Percentiles rank a stretch among this genome's conserved stretches.
phyloP scores from a whole-genome alignment of 2,888 invertebrate species.

The Drosophila multiciliata region DNA sequence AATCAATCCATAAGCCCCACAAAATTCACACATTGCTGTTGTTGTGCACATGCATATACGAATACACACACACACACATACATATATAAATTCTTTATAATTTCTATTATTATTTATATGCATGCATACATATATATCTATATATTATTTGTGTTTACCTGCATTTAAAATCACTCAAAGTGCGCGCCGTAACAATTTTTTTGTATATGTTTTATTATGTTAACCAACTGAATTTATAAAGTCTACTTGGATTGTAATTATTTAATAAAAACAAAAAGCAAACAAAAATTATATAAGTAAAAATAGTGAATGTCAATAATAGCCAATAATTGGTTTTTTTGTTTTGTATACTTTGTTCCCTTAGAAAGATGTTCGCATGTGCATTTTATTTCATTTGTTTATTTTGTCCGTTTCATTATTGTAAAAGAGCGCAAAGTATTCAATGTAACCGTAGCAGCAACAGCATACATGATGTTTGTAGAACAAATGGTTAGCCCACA shows the following conservation, averaged over 20 bases:
- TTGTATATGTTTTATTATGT: slow-evolving; percentile 59
- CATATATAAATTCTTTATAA: slow-evolving; percentile 40
- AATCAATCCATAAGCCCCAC: slow-evolving; percentile 20
- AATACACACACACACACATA: slow-evolving; percentile 12
- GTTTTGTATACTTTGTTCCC: slow-evolving; percentile 18
- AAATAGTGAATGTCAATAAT: slow-evolving; percentile 22
- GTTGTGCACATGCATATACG: slow-evolving; percentile 47
- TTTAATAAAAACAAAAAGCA: slow-evolving; percentile 29
- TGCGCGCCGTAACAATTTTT: slow-evolving; percentile 45
- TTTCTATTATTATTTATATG: slow-evolving; percentile 50
- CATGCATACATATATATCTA: slow-evolving; percentile 26
- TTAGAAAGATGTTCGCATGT: slow-evolving; percentile 36
- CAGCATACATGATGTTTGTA: slow-evolving; percentile 34
- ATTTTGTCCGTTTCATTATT: slow-evolving; percentile 30
- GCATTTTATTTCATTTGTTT: slow-evolving; percentile 18
- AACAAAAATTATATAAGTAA: slow-evolving; percentile 4
- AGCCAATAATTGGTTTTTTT: slow-evolving; percentile 12
- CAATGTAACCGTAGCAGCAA: slow-evolving; percentile 48
- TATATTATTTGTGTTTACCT: slow-evolving; percentile 71
- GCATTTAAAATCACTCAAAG: slow-evolving; percentile 61
- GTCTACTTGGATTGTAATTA: slow-evolving; percentile 32
- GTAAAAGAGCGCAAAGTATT: slow-evolving; percentile 65
- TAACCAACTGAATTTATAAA: slow-evolving; percentile 67
- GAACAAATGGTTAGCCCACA: slow-evolving; percentile 63
- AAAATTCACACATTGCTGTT: slow-evolving; percentile 58